These are phyloP conservation scores for Achatina immaculata DNA, from an alignment of 1,140 invertebrate species.

Conservation along the genomic window DNA sequence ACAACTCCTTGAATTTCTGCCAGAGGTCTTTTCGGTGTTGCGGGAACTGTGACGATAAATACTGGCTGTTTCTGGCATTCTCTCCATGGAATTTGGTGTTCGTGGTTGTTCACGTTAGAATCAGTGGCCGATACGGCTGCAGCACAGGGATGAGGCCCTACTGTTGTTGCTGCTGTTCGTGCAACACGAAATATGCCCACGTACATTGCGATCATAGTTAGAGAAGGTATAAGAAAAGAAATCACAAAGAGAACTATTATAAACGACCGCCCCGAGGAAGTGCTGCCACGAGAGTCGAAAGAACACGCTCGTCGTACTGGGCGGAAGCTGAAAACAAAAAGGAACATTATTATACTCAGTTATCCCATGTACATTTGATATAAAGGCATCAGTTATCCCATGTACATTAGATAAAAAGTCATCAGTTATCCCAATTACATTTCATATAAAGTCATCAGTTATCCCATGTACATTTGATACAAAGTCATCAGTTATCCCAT, in stretches of 20 bases:
- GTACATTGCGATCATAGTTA: constrained; percentile 41
- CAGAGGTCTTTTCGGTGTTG: no score
- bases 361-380: no score
- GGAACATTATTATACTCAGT: no score
- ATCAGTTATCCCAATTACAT: background rate
- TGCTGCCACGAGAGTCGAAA: constrained; percentile 14
- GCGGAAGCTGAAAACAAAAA: background rate
- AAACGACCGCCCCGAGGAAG: background rate
- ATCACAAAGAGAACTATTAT: constrained; percentile 29
- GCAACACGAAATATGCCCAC: constrained; percentile 40
- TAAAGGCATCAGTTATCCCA: no score
- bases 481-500: no score
- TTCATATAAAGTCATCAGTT: background rate
- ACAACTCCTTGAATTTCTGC: no score
- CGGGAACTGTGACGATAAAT: no score
- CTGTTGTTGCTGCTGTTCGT: constrained; percentile 10
- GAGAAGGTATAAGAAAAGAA: constrained; percentile 38
- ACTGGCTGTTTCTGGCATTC: no score
- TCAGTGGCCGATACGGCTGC: background rate
- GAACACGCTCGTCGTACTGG: constrained; percentile 26
- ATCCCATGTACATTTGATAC: background rate
- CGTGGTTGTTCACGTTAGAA: no score
- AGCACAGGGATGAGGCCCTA: constrained; percentile 11
- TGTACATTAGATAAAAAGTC: no score
- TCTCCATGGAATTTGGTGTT: no score